Evolutionary conservation across 2,888 invertebrate genomes (phyloP).

Genomic region (Dryobota labecula): DNA sequence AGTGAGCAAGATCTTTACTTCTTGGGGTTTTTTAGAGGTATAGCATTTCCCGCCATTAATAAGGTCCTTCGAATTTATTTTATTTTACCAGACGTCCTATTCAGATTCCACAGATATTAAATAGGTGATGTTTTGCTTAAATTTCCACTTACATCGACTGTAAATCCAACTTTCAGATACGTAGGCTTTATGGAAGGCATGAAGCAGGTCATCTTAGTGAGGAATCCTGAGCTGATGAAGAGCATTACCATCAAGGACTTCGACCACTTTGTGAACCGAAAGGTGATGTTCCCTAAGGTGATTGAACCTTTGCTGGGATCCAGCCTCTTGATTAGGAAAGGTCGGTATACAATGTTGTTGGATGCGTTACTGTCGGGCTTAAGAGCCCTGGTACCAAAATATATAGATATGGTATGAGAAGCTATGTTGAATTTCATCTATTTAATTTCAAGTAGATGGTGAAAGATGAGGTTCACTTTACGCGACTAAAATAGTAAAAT

Average conservation of each 20-base stretch:
- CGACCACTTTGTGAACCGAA: constrained; percentile 88
- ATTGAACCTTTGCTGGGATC: constrained; percentile 81
- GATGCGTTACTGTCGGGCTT: too few species aligned
- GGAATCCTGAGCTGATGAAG: constrained; percentile 89
- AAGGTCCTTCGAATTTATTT: too few species aligned
- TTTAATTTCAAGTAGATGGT: background rate
- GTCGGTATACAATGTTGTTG: constrained; percentile 56
- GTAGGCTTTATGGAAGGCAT: constrained; percentile 83
- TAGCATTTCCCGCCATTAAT: too few species aligned
- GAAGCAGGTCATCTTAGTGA: constrained; percentile 80
- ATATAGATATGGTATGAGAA: background rate
- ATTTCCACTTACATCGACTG: background rate
- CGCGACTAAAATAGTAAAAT: too few species aligned
- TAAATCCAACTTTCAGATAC: constrained; percentile 73
- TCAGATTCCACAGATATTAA: too few species aligned
- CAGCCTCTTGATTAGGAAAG: constrained; percentile 75
- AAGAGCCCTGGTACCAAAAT: background rate
- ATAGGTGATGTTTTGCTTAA: background rate
- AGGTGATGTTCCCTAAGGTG: constrained; percentile 75
- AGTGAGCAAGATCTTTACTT: too few species aligned
- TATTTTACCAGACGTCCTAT: too few species aligned
- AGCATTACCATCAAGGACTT: constrained; percentile 89
- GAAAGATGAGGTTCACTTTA: too few species aligned
- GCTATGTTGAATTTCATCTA: background rate
- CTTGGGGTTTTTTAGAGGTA: too few species aligned